These are phyloP conservation scores for Drosophila mayri DNA, from an alignment of 1,140 invertebrate genomes.

Conservation along the genomic window DNA sequence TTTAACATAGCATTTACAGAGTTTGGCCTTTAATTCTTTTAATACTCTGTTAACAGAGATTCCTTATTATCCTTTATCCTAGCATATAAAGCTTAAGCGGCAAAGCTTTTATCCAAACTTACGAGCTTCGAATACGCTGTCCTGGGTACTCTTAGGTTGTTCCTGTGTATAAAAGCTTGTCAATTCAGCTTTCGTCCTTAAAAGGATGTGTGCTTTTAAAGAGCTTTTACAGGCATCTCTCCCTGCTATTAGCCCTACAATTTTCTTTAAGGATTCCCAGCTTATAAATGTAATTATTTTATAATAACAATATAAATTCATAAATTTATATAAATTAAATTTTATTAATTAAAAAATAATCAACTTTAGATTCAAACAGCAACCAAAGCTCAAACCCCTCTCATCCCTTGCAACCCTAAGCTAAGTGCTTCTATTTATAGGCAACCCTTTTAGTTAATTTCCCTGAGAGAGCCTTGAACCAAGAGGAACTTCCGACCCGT, in stretches of 20 bases:
- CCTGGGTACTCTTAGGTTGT: background rate
- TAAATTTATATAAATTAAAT: background rate
- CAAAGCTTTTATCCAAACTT: conserved; percentile 7
- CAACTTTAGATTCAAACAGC: background rate
- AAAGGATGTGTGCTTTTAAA: conserved; percentile 4
- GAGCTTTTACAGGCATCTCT: conserved; percentile 10
- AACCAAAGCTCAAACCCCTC: background rate
- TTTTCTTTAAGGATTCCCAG: background rate
- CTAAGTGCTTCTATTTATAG: conserved; percentile 11
- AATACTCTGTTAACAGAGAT: conserved; percentile 4
- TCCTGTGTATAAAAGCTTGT: background rate
- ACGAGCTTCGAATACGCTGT: background rate
- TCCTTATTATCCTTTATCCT: conserved; percentile 5
- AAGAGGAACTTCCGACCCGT: conserved; percentile 22
- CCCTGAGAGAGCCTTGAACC: background rate
- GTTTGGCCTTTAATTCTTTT: background rate
- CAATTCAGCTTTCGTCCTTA: background rate
- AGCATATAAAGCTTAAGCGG: background rate
- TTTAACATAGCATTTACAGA: background rate
- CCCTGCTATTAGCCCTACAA: too few species aligned
- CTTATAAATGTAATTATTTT: background rate
- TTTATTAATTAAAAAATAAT: too few species aligned
- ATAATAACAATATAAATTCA: background rate
- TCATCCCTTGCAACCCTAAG: too few species aligned
- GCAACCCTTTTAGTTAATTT: conserved; percentile 16